Conservation (phyloP, 2,113 vertebrate genomes). For the Tauraco erythrolophus region DNA sequence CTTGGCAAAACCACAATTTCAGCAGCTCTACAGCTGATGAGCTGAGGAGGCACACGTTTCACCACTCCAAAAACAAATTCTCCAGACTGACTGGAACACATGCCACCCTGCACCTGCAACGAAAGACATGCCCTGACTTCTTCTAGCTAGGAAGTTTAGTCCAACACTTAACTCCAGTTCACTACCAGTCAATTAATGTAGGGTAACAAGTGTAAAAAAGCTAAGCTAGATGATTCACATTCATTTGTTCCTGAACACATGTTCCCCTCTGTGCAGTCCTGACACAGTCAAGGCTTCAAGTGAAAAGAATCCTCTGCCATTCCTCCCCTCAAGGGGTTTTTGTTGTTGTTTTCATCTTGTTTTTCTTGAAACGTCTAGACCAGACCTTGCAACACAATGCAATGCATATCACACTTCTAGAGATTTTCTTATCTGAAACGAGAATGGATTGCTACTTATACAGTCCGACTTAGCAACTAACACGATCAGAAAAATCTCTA, state of each 20-base stretch:
- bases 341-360: background rate
- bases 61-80: background rate
- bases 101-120: background rate
- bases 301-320: background rate
- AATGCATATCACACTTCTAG: background rate
- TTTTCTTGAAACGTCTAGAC: background rate
- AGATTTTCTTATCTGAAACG: background rate
- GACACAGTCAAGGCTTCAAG: background rate
- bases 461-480: background rate
- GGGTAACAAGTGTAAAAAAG: background rate
- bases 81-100: background rate
- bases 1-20: background rate
- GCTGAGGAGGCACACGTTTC: background rate
- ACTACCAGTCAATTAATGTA: background rate
- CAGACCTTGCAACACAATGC: background rate
- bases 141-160: background rate
- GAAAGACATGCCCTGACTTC: background rate
- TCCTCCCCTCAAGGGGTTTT: background rate
- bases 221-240: accelerated
- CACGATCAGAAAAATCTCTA: background rate
- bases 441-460: background rate
- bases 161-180: background rate
- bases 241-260: accelerated
- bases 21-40: background rate
- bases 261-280: background rate